Evolutionary conservation across 2,797 vertebrate genomes (phyloP).

Genomic region (Etheostoma nigrum): DNA sequence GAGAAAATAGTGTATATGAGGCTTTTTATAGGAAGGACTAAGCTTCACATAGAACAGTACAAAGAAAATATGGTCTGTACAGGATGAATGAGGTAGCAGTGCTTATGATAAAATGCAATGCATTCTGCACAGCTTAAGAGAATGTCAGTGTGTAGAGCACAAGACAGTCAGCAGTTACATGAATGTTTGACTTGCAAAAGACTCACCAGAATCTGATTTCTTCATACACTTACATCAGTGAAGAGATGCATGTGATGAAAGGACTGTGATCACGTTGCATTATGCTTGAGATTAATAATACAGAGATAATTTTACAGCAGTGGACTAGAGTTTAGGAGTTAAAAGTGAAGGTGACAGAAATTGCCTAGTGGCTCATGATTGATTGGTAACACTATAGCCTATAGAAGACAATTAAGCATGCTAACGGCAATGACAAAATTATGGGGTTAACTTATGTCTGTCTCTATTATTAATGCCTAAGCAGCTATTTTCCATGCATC

Average conservation of each 20-base stretch:
- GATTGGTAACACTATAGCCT: slow-evolving; percentile 50
- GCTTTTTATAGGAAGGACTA: slow-evolving; percentile 63
- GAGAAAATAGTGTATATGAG: slow-evolving; percentile 58
- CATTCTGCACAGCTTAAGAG: slow-evolving; percentile 42
- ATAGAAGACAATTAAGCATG: slow-evolving; percentile 54
- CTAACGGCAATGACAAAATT: slow-evolving; percentile 52
- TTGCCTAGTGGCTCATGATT: slow-evolving; percentile 57
- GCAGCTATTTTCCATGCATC: slow-evolving; percentile 58
- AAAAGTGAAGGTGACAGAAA: slow-evolving; percentile 56
- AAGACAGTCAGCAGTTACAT: slow-evolving; percentile 25
- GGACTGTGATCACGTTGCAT: slow-evolving; percentile 35
- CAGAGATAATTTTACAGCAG: slow-evolving; percentile 20
- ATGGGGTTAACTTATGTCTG: slow-evolving; percentile 62
- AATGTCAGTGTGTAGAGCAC: slow-evolving; percentile 37
- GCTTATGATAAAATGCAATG: slow-evolving; percentile 32
- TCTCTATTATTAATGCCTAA: slow-evolving; percentile 74
- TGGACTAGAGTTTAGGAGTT: slow-evolving; percentile 32
- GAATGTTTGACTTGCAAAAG: slow-evolving; percentile 47
- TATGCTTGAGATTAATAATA: slow-evolving; percentile 5
- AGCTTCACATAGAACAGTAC: slow-evolving; percentile 53
- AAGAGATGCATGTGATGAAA: slow-evolving; percentile 56
- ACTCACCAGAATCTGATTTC: slow-evolving; percentile 38
- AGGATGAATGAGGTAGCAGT: slow-evolving; percentile 56
- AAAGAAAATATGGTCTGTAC: slow-evolving; percentile 50
- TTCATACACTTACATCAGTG: slow-evolving; percentile 34